Evolutionary conservation across 1,140 invertebrate species (phyloP).

Genomic region (Archivesica marissinica): DNA sequence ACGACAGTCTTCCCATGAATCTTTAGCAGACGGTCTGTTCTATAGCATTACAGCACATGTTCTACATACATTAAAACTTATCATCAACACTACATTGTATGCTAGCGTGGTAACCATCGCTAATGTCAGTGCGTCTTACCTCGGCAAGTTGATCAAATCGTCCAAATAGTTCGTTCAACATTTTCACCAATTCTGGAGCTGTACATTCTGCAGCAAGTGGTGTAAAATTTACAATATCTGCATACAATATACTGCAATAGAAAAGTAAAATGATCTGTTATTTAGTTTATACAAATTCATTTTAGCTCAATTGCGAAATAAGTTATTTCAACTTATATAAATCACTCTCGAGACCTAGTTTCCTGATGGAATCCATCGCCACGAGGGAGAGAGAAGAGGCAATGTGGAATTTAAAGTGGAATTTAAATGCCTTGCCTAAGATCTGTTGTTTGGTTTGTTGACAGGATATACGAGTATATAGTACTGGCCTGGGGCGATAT

Average conservation of each 20-base stretch:
- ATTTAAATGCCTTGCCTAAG: too few relatives aligned
- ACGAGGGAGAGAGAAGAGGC: too few relatives aligned
- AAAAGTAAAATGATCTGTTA: slow-evolving; percentile 5
- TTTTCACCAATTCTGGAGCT: slow-evolving; percentile 93
- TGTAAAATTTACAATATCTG: slow-evolving; percentile 98
- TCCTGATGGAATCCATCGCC: too few relatives aligned
- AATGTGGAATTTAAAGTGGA: too few relatives aligned
- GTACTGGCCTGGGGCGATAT: too few relatives aligned
- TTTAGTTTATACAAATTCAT: not conserved
- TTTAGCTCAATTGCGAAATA: not conserved
- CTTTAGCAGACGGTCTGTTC: too few relatives aligned
- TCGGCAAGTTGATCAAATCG: slow-evolving; percentile 96
- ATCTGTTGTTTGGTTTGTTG: too few relatives aligned
- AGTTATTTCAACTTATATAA: too few relatives aligned
- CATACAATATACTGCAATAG: slow-evolving; percentile 92
- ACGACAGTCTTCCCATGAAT: too few relatives aligned
- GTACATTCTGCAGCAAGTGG: slow-evolving; percentile 92
- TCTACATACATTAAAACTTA: not conserved
- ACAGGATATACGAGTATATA: too few relatives aligned
- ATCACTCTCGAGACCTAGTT: too few relatives aligned
- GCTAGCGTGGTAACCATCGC: not conserved
- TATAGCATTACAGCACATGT: too few relatives aligned
- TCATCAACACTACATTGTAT: not conserved
- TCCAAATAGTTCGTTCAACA: slow-evolving; percentile 97
- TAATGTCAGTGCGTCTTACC: slow-evolving; percentile 61